Conservation (phyloP, 1,140 invertebrate species). For the Zaprionus gabonicus region DNA sequence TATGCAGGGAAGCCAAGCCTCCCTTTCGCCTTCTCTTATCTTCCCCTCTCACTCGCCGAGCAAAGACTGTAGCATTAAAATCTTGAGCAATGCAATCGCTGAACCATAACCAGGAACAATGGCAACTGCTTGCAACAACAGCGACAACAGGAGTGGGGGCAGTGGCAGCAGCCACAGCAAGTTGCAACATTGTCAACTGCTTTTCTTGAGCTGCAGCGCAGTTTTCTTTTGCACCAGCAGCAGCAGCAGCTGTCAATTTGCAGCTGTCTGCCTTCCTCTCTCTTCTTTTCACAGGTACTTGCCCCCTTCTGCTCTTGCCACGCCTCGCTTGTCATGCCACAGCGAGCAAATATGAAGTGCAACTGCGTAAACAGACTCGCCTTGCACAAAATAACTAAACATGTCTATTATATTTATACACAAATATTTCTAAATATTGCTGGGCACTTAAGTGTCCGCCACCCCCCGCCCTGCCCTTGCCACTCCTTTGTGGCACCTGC, state of each 20-base stretch:
- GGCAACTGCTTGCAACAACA: slow-evolving; percentile 26
- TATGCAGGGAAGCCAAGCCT: slow-evolving; percentile 6
- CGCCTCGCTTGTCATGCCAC: slow-evolving; percentile 38
- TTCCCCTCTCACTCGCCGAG: not conserved
- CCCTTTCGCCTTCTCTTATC: not conserved
- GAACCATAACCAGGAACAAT: slow-evolving; percentile 49
- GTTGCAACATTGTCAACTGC: slow-evolving; percentile 42
- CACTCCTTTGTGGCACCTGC: slow-evolving; percentile 3
- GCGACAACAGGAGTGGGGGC: not conserved
- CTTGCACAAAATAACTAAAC: slow-evolving; percentile 41
- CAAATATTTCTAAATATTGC: slow-evolving; percentile 6
- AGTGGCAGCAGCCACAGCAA: slow-evolving; percentile 6
- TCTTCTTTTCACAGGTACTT: not conserved
- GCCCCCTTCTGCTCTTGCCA: not conserved
- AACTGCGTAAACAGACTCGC: slow-evolving; percentile 39
- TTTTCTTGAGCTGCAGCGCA: slow-evolving; percentile 16
- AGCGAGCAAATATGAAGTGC: slow-evolving; percentile 56
- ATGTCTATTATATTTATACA: slow-evolving; percentile 32
- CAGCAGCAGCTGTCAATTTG: slow-evolving; percentile 20
- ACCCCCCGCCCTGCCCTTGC: not conserved
- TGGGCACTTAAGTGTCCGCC: slow-evolving; percentile 8
- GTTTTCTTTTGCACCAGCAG: not conserved
- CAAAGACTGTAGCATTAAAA: slow-evolving; percentile 42
- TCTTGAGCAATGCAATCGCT: slow-evolving; percentile 66
- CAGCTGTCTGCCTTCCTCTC: slow-evolving; percentile 7